phyloP scores from a whole-genome alignment of 2,113 vertebrate species.

The Hippoglossus stenolepis region DNA sequence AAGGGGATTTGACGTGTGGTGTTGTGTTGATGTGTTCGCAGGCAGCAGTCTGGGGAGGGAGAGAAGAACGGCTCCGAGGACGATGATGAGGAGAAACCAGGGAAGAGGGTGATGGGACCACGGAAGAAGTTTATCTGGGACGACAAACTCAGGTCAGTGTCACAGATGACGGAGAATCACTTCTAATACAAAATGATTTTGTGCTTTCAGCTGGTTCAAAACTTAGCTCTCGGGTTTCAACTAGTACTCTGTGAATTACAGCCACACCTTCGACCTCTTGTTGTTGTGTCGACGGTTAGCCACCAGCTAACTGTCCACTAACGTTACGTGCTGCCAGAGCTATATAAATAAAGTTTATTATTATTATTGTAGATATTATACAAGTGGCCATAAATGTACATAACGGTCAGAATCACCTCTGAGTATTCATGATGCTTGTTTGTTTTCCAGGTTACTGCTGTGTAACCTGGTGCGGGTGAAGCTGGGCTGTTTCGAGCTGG shows the following conservation, averaged over 20 bases:
- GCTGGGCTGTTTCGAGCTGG: conserved; percentile 95
- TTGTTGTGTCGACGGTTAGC: too few species aligned
- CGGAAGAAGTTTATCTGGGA: conserved; percentile 98
- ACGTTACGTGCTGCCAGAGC: too few species aligned
- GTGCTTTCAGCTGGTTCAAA: too few species aligned
- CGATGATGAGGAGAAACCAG: conserved; percentile 97
- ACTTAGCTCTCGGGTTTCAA: too few species aligned
- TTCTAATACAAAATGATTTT: not conserved
- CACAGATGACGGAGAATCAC: not conserved
- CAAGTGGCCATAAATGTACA: too few species aligned
- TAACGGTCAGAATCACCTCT: too few species aligned
- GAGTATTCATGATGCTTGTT: not conserved
- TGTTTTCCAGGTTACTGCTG: conserved; percentile 86
- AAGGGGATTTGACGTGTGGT: too few species aligned
- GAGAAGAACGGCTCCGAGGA: conserved; percentile 97
- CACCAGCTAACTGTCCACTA: too few species aligned
- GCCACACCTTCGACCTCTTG: too few species aligned
- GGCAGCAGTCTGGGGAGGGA: conserved; percentile 92
- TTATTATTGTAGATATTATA: too few species aligned
- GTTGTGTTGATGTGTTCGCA: conserved; percentile 53
- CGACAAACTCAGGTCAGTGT: conserved; percentile 91
- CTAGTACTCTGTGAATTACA: too few species aligned
- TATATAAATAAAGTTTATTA: too few species aligned
- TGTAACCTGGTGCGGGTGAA: conserved; percentile 97
- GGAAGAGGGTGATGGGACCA: conserved; percentile 95